phyloP scores from a whole-genome alignment of 2,113 vertebrate species.

The Anguilla rostrata region DNA sequence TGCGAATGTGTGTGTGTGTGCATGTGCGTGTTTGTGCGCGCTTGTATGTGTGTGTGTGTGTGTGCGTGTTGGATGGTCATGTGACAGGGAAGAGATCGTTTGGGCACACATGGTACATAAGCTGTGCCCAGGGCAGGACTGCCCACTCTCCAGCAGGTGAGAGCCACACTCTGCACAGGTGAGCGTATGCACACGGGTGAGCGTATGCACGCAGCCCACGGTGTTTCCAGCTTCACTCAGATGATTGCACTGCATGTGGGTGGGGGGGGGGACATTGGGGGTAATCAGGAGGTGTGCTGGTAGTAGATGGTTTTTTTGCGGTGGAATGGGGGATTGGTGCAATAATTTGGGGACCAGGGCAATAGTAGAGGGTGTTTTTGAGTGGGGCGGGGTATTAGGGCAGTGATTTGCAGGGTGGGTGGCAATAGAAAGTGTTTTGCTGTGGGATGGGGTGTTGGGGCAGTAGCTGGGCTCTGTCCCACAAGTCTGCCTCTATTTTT shows the following conservation, averaged over 20 bases:
- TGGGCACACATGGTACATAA: slow-evolving; percentile 11
- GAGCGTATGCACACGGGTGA: not conserved
- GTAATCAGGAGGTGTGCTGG: slow-evolving; percentile 7
- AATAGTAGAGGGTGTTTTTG: no score
- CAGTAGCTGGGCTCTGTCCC: not conserved
- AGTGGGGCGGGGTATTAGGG: no score
- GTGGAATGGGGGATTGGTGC: not conserved
- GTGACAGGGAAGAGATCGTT: slow-evolving; percentile 24
- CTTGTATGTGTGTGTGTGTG: slow-evolving; percentile 22
- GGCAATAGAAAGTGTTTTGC: not conserved
- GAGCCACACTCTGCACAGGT: not conserved
- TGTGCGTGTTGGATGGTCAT: not conserved
- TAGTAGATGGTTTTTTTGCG: not conserved
- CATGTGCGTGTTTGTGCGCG: no score
- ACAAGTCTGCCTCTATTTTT: not conserved
- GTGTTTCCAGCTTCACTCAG: not conserved
- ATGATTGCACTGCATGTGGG: not conserved
- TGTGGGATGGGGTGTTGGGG: not conserved
- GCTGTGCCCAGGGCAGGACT: not conserved
- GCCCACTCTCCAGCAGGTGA: not conserved
- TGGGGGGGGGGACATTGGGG: not conserved
- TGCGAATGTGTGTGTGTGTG: no score
- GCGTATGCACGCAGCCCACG: not conserved
- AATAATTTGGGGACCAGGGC: no score
- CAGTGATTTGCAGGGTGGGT: no score